A percentile compares a stretch with the other conserved stretches of the same genome.
phyloP scores from a whole-genome alignment of 2,797 vertebrate genomes.

The Argyrosomus regius region DNA sequence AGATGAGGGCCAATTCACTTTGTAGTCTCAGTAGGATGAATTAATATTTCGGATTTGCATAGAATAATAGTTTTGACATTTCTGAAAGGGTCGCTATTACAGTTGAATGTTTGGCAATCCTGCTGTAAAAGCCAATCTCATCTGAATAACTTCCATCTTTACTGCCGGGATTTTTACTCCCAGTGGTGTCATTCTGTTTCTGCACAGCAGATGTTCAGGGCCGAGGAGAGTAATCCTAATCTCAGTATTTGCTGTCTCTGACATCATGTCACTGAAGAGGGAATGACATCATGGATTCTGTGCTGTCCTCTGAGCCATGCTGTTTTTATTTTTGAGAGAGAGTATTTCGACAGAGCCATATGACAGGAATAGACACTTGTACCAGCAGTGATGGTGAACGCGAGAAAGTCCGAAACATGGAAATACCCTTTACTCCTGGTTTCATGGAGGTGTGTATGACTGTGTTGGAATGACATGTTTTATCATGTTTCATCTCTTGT shows the following conservation, averaged over 20 bases:
- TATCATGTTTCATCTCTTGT: constrained; percentile 52
- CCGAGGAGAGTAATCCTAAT: constrained; percentile 80
- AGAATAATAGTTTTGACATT: constrained; percentile 3
- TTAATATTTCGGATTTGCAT: constrained; percentile 1
- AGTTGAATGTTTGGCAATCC: constrained; percentile 32
- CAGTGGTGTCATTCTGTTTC: constrained; percentile 52
- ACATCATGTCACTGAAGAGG: constrained; percentile 64
- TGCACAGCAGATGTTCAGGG: constrained; percentile 70
- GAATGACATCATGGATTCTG: constrained; percentile 67
- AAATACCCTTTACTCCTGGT: constrained; percentile 28
- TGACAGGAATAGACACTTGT: not conserved
- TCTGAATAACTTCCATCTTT: constrained; percentile 54
- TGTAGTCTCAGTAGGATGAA: not conserved
- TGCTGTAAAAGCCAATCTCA: constrained; percentile 34
- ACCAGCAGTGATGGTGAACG: not conserved
- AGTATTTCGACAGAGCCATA: not conserved
- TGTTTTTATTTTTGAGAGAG: constrained; percentile 23
- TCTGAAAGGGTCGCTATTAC: constrained; percentile 13
- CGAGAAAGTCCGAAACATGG: not conserved
- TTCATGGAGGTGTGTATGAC: constrained; percentile 40
- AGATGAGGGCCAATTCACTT: constrained; percentile 13
- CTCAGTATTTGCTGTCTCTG: constrained; percentile 65
- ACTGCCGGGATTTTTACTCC: constrained; percentile 44
- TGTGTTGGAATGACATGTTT: constrained; percentile 44
- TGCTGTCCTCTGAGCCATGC: constrained; percentile 32